These are phyloP conservation scores for Dryas iulia DNA, from an alignment of 1,140 invertebrate genomes.

Conservation along the genomic window DNA sequence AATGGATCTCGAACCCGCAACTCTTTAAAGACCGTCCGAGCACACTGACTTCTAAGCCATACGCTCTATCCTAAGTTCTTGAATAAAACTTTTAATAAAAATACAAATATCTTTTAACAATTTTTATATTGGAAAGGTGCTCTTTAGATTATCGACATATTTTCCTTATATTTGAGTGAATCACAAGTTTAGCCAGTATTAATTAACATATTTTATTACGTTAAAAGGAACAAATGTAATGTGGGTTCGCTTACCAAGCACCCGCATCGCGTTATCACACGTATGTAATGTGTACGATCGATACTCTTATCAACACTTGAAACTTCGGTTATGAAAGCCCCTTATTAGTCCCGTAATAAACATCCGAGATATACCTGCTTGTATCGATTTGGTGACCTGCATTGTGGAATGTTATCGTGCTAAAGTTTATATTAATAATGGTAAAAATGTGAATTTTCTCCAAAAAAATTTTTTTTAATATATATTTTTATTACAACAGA, in stretches of 20 bases:
- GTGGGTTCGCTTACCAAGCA: slow-evolving; percentile 28
- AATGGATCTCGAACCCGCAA: too few species aligned
- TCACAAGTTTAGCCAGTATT: not conserved
- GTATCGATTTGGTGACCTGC: slow-evolving; percentile 6
- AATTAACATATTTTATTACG: slow-evolving; percentile 10
- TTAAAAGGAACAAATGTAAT: slow-evolving; percentile 27
- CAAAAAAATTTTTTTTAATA: not conserved
- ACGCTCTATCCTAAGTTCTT: too few species aligned
- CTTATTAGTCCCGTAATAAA: slow-evolving; percentile 29
- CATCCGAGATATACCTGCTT: slow-evolving; percentile 1
- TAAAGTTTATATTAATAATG: not conserved
- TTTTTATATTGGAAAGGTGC: too few species aligned
- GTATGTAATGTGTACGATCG: slow-evolving; percentile 49
- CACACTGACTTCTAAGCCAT: too few species aligned
- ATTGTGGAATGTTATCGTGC: not conserved
- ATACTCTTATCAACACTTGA: slow-evolving; percentile 71
- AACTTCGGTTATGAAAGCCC: slow-evolving; percentile 64
- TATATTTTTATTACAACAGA: too few species aligned
- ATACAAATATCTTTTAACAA: too few species aligned
- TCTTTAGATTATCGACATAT: too few species aligned
- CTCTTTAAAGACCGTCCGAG: too few species aligned
- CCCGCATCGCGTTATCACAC: slow-evolving; percentile 43
- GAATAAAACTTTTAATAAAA: too few species aligned
- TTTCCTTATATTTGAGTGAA: not conserved
- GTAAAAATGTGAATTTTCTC: not conserved